phyloP scores from a whole-genome alignment of 2,797 vertebrate genomes.

The Darevskia nairensis region DNA sequence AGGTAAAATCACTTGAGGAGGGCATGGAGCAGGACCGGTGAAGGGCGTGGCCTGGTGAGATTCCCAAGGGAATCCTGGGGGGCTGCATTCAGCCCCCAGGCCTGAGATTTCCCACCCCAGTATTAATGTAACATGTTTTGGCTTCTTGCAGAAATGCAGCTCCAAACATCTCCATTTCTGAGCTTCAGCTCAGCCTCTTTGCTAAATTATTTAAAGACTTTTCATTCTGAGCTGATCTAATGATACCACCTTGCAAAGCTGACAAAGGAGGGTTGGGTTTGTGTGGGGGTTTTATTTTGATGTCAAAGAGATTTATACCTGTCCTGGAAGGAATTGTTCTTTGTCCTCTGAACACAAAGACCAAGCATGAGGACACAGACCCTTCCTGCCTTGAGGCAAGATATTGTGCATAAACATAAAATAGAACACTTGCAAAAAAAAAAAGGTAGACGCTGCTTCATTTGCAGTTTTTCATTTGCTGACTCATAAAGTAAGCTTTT shows the following conservation, averaged over 20 bases:
- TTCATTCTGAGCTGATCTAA: neutral
- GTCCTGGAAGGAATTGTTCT: neutral
- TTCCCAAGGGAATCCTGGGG: no score
- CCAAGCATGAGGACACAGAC: neutral
- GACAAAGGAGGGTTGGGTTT: neutral
- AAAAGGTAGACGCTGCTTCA: neutral
- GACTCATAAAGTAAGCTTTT: neutral
- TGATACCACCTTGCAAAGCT: neutral
- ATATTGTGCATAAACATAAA: neutral
- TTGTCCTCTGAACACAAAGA: neutral
- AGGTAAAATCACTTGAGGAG: no score
- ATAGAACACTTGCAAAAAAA: neutral
- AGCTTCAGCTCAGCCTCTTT: neutral
- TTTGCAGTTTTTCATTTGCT: neutral
- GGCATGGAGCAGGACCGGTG: no score
- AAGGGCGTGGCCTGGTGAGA: no score
- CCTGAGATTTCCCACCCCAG: no score
- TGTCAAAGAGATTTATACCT: neutral
- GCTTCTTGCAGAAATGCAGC: neutral
- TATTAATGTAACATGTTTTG: neutral
- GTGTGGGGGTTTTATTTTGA: neutral
- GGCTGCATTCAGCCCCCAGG: no score
- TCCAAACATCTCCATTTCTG: neutral
- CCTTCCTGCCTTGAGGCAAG: neutral
- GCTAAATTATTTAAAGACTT: constrained; percentile 7